Evolutionary conservation across 2,113 vertebrate species (phyloP).

Genomic region (Rhinoderma darwinii): DNA sequence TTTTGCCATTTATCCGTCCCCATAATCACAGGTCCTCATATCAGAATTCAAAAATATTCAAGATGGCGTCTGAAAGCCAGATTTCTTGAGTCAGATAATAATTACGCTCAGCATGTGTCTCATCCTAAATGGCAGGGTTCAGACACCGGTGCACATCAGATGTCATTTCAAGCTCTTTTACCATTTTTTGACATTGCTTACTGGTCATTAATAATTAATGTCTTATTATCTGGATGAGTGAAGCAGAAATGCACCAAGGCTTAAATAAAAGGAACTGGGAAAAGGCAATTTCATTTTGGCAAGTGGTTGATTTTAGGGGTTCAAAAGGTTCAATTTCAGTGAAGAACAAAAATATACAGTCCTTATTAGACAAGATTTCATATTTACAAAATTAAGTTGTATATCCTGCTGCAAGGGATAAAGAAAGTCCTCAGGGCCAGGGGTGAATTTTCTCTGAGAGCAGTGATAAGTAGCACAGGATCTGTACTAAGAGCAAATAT

Average conservation of each 20-base stretch:
- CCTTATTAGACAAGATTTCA: conserved; percentile 9
- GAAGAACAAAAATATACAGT: conserved; percentile 29
- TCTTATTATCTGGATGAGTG: conserved; percentile 58
- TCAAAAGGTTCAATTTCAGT: conserved; percentile 37
- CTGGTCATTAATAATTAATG: conserved; percentile 58
- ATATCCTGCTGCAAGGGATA: background rate
- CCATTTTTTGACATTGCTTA: conserved; percentile 56
- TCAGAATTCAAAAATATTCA: conserved; percentile 48
- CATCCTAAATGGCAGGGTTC: conserved; percentile 57
- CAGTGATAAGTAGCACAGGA: background rate
- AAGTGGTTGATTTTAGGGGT: conserved; percentile 32
- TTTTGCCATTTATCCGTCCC: conserved; percentile 4
- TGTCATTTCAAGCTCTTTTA: conserved; percentile 56
- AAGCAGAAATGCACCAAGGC: conserved; percentile 42
- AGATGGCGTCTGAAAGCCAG: conserved; percentile 33
- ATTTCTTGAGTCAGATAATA: conserved; percentile 48
- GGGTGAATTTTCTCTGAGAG: background rate
- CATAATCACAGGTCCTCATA: conserved; percentile 15
- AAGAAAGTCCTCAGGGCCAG: background rate
- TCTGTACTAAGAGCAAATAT: background rate
- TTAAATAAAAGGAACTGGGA: conserved; percentile 11
- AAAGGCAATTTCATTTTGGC: conserved; percentile 42
- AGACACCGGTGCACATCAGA: conserved; percentile 48
- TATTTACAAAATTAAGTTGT: conserved; percentile 8
- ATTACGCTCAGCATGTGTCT: conserved; percentile 58